Percentiles rank a stretch among this genome's conserved stretches.
These are phyloP conservation scores for Polypterus bichir DNA, from an alignment of 2,113 vertebrate species.

Conservation along the genomic window DNA sequence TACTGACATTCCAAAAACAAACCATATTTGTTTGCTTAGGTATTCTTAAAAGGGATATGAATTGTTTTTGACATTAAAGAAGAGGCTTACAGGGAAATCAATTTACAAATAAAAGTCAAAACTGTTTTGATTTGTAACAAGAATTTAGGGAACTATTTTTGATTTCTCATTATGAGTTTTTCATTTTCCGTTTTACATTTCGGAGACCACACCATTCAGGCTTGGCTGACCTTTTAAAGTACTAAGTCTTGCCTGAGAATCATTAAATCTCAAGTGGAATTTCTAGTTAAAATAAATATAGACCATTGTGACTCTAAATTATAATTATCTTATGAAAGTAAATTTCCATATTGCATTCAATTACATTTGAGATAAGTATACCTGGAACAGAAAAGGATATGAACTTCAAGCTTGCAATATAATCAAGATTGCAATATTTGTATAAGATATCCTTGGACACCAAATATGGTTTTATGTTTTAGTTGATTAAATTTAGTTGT, in stretches of 20 bases:
- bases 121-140: neutral
- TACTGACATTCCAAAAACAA: too few relatives aligned
- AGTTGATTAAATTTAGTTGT: too few relatives aligned
- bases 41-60: too few relatives aligned
- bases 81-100: too few relatives aligned
- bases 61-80: too few relatives aligned
- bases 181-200: constrained; percentile 6
- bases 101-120: too few relatives aligned
- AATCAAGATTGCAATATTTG: constrained; percentile 6
- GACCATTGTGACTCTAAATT: constrained; percentile 6
- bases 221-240: constrained; percentile 1
- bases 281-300: constrained; percentile 10
- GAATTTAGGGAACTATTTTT: neutral
- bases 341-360: neutral
- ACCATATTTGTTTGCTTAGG: too few relatives aligned
- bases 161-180: neutral
- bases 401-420: neutral
- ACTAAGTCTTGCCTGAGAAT: neutral
- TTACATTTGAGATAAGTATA: too few relatives aligned
- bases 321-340: neutral
- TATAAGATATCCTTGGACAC: constrained; percentile 5
- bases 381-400: too few relatives aligned
- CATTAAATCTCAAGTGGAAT: constrained; percentile 2
- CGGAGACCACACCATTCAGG: constrained; percentile 3
- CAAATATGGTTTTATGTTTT: neutral